These are phyloP conservation scores for Tautogolabrus adspersus DNA, from an alignment of 2,113 vertebrate genomes.

Conservation along the genomic window DNA sequence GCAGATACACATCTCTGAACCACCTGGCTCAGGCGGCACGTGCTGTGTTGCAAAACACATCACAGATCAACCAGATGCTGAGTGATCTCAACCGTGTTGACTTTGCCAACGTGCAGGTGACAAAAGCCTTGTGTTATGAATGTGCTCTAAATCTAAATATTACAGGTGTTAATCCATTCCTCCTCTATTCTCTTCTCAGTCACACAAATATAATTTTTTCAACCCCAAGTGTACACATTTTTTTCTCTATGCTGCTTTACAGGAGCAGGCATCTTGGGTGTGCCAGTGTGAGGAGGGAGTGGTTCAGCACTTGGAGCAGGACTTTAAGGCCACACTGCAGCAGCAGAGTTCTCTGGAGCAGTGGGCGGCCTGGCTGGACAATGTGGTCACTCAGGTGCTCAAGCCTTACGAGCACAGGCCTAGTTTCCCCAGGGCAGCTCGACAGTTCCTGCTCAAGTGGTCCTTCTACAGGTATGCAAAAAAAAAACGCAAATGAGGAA, in stretches of 20 bases:
- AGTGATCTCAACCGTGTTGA: slow-evolving; percentile 98
- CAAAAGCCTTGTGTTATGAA: slow-evolving; percentile 14
- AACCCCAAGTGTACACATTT: background rate
- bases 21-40: slow-evolving; percentile 97
- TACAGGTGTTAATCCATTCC: background rate
- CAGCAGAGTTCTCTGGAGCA: slow-evolving; percentile 98
- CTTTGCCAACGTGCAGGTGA: slow-evolving; percentile 97
- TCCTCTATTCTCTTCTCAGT: background rate
- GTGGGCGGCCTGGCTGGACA: slow-evolving; percentile 96
- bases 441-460: slow-evolving; percentile 98
- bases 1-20: slow-evolving; percentile 97
- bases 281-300: slow-evolving; percentile 97
- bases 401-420: slow-evolving; percentile 92
- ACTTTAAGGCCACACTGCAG: slow-evolving; percentile 97
- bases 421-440: slow-evolving; percentile 93
- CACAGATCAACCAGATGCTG: slow-evolving; percentile 99
- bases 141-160: background rate
- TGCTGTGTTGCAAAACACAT: slow-evolving; percentile 96
- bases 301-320: slow-evolving; percentile 96
- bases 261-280: slow-evolving; percentile 99
- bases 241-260: background rate
- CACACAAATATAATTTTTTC: too few relatives aligned
- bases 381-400: slow-evolving; percentile 93
- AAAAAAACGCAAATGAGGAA: background rate
- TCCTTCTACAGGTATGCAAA: slow-evolving; percentile 94